These are phyloP conservation scores for Boloria selene DNA, from an alignment of 2,888 invertebrate genomes.

Conservation along the genomic window DNA sequence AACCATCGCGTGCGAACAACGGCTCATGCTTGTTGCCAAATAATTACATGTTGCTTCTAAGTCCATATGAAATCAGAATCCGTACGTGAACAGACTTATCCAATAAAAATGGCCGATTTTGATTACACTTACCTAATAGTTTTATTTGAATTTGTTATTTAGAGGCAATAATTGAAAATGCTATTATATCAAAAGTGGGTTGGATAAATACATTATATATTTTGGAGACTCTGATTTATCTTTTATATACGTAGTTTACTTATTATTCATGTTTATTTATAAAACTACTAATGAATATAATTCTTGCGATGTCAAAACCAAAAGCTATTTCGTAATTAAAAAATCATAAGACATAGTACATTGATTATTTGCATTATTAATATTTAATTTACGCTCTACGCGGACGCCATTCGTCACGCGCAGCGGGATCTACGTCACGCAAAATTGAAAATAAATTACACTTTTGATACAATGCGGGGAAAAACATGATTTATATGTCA, in stretches of 20 bases:
- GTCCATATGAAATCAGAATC: constrained; percentile 14
- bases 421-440: constrained; percentile 29
- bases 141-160: too few species aligned
- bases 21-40: constrained; percentile 31
- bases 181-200: too few species aligned
- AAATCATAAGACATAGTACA: neutral
- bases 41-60: constrained; percentile 25
- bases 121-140: too few species aligned
- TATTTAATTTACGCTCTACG: constrained; percentile 31
- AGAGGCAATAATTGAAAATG: too few species aligned
- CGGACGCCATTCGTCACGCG: constrained; percentile 32
- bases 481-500: constrained; percentile 29
- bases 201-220: too few species aligned
- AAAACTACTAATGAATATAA: too few species aligned
- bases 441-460: constrained; percentile 36
- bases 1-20: constrained; percentile 64
- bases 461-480: constrained; percentile 20
- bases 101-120: too few species aligned
- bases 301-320: too few species aligned
- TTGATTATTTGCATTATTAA: constrained; percentile 13
- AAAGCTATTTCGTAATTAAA: neutral
- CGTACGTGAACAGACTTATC: neutral
- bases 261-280: too few species aligned
- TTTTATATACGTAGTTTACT: too few species aligned
- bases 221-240: too few species aligned